These are phyloP conservation scores for Brachionus asplanchnoidis DNA, from an alignment of 1,140 invertebrate genomes.

Conservation along the genomic window DNA sequence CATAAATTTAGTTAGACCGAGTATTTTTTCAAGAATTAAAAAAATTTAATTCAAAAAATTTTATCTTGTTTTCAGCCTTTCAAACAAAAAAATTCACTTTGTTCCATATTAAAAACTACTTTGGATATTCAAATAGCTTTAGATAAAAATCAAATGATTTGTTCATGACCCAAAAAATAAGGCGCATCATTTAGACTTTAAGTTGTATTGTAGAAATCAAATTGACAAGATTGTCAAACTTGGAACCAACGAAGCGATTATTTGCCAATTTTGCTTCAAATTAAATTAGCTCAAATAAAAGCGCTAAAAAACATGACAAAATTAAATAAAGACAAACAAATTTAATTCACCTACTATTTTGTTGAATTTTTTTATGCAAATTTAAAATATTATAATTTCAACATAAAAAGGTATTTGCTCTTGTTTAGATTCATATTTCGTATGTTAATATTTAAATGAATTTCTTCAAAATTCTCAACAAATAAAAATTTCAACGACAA, in stretches of 20 bases:
- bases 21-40: too few species aligned
- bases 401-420: not conserved
- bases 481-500: not conserved
- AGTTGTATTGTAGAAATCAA: not conserved
- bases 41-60: too few species aligned
- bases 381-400: constrained; percentile 2
- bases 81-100: too few species aligned
- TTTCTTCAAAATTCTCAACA: not conserved
- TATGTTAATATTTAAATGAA: not conserved
- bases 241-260: not conserved
- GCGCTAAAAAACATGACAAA: not conserved
- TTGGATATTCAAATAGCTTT: too few species aligned
- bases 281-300: not conserved
- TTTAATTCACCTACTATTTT: not conserved
- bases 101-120: too few species aligned
- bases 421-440: not conserved
- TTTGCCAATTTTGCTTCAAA: not conserved
- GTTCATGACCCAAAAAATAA: too few species aligned
- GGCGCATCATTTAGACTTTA: too few species aligned
- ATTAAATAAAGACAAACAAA: not conserved
- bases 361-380: not conserved
- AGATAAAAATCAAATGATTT: too few species aligned
- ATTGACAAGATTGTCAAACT: not conserved
- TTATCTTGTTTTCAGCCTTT: too few species aligned
- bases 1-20: too few species aligned